phyloP scores from a whole-genome alignment of 2,888 invertebrate species.

The Phorcus lineatus region DNA sequence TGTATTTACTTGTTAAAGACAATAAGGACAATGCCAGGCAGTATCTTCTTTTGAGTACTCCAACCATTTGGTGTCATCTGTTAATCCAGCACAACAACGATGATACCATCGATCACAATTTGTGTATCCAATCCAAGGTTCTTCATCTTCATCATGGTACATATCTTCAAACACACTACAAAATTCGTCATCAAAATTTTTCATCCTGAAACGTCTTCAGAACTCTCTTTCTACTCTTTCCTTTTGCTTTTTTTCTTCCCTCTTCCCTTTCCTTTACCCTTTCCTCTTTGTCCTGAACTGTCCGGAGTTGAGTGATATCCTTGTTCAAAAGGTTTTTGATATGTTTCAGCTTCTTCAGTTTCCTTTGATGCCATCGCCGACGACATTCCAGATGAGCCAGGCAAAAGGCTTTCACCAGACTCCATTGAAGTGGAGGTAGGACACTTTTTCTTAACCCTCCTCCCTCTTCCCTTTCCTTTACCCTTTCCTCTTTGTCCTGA shows the following conservation, averaged over 20 bases:
- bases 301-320: too few species aligned
- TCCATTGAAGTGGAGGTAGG: too few species aligned
- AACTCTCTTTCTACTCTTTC: not conserved
- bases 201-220: not conserved
- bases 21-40: constrained; percentile 2
- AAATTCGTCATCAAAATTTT: not conserved
- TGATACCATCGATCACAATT: constrained; percentile 5
- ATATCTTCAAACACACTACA: not conserved
- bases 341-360: too few species aligned
- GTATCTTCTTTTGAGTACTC: not conserved
- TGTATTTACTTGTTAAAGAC: too few species aligned
- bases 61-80: not conserved
- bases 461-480: not conserved
- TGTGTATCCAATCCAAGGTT: constrained; percentile 15
- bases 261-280: not conserved
- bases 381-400: too few species aligned
- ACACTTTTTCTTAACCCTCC: not conserved
- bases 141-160: not conserved
- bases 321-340: too few species aligned
- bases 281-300: not conserved
- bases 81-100: not conserved
- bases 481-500: not conserved
- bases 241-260: not conserved
- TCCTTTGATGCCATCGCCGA: too few species aligned
- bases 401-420: too few species aligned